Base-by-base conservation (phyloP, 2,888 invertebrate genomes). In the Agriopis marginaria region DNA sequence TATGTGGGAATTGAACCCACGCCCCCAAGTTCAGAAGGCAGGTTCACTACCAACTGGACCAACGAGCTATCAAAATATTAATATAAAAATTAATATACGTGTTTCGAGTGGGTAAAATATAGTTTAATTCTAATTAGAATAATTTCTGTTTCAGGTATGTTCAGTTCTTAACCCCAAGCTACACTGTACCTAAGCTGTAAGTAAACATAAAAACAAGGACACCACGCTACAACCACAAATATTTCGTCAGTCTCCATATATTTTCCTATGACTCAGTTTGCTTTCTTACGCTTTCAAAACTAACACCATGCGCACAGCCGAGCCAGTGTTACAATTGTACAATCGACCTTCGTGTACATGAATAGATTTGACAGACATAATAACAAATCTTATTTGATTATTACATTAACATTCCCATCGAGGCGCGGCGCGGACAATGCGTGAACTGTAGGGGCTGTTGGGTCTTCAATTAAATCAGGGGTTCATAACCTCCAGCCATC, bases 391-490 rank as follows among this genome's bases (percentile, higher is more conserved):
- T 73, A 71, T 77, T 75, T 72, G 76, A 77, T 74, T 71, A 77
- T 77, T 74, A 74, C 72, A 75, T 79, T 83, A 77, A 79, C 73
- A 81, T 83, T 79, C 77, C 77, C 75, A 71, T 69, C 76, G 75
- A 75, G 70, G 75, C 71, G 72, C 77, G 75, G 75, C 73, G 73
- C 74, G 76, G 78, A 86, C 84, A 88, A 86, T 83, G 79, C 80
- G 75, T 77, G 80, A 77, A 82, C 81, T 83, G 82, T 72, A 79
- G 78, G 80, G 83, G 82, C 82, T 82, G 83, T 84, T 87, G 88
- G 87, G 87, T 89, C 86, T 89, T 90, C 91, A 91, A 92, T 92
- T 91, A 92, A 91, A 90, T 88, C 91, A 85, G 89, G 88, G 88
- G 91, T 88, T 87, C 89, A 89, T 88, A 89, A 87, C 89, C 86